Base-by-base conservation (phyloP, 2,888 invertebrate species). In the Aspidiotus destructor region DNA sequence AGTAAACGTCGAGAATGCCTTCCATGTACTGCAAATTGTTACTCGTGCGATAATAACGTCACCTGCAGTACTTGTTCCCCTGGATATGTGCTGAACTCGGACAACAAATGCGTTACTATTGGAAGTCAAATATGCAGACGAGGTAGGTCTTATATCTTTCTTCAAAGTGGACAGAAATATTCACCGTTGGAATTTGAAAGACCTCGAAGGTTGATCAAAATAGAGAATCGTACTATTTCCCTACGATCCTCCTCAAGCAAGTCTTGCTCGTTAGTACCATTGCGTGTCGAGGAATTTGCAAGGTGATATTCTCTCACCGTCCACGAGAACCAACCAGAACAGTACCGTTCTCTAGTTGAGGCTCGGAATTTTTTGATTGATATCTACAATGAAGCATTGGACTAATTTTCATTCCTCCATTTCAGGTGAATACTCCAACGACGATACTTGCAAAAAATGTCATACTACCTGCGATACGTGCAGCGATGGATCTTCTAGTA, bases 391-490 rank as follows among this genome's bases (percentile, higher is more conserved):
- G 9, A 52, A 11, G 52, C 52, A n/a, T 52, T 3, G 11, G 2
- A 11, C 11, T 57, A 57, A 11, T 57, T 3, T 5, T 57, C 3
- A 16, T 60, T 8, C n/a, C 41, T 41, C 11, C 17, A 40, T 62
- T 62, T 41, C 79, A 87, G 87, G 82, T 74, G 87, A 89, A 78
- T 90, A 87, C 78, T 54, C 42, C 13, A 41, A 10, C 1, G 52
- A 60, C 54, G 68, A 68, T 41, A 68, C 41, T 17, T 68, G 93
- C 76, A 84, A 84, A 71, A 81, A 83, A 6, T 93, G 92, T 75
- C 86, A 89, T 75, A 82, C 83, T 3, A 86, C 87, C 0, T 93
- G 93, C 74, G 88, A 88, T 72, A 85, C 86, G n/a, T 93, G 93
- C 76, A 86, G 85, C 71, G 92, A 90, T 0, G 82, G 85, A 7